Evolutionary conservation across 1,140 invertebrate genomes (phyloP).

Genomic region (Drosophila pallidifrons): DNA sequence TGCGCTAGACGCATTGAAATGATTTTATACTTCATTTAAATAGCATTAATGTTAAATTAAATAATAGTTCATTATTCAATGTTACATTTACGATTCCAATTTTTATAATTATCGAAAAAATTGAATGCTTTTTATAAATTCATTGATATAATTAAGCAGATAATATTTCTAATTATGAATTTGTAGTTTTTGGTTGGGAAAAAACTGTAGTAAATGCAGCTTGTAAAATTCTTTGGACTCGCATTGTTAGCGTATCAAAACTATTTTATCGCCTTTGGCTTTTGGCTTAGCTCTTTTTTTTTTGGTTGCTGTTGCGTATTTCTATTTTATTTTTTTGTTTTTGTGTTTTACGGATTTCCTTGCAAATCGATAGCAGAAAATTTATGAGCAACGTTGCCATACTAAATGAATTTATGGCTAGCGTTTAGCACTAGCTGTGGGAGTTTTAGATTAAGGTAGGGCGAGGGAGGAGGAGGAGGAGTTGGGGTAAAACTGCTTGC

Average conservation of each 20-base stretch:
- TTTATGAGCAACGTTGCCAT: slow-evolving; percentile 75
- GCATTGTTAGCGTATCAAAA: slow-evolving; percentile 36
- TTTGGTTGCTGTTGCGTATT: slow-evolving; percentile 7
- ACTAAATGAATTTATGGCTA: slow-evolving; percentile 80
- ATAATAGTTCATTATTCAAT: too few relatives aligned
- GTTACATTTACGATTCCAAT: too few relatives aligned
- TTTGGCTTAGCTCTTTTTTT: slow-evolving; percentile 30
- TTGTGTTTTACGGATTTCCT: slow-evolving; percentile 42
- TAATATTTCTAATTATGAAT: too few relatives aligned
- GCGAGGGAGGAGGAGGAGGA: background rate
- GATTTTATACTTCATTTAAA: too few relatives aligned
- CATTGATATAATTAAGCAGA: background rate
- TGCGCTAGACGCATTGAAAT: too few relatives aligned
- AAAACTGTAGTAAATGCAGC: background rate
- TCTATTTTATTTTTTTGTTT: slow-evolving; percentile 11
- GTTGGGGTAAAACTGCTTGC: slow-evolving; percentile 33
- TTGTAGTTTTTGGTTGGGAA: too few relatives aligned
- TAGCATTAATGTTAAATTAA: too few relatives aligned
- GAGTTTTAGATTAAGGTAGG: background rate
- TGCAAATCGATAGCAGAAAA: slow-evolving; percentile 71
- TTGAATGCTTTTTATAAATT: background rate
- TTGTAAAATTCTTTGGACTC: background rate
- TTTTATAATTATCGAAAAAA: too few relatives aligned
- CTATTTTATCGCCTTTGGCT: slow-evolving; percentile 68
- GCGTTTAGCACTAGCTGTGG: slow-evolving; percentile 57